These are phyloP conservation scores for Phytoseiulus persimilis DNA, from an alignment of 2,888 invertebrate genomes.

Conservation along the genomic window DNA sequence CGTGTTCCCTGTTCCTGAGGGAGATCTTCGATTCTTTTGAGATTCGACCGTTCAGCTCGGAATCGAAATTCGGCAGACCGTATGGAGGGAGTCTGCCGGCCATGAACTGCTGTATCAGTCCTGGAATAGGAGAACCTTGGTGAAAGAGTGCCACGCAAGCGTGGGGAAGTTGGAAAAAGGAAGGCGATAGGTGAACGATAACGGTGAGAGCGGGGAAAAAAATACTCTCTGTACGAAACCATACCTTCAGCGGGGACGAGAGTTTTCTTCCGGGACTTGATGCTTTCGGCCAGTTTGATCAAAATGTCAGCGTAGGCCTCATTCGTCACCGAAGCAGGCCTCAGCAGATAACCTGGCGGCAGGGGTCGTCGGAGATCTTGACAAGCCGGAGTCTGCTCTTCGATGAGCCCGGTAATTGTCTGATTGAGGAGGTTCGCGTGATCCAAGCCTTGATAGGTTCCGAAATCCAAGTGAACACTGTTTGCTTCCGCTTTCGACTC, in stretches of 20 bases:
- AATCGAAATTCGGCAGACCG: background rate
- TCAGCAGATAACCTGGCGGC: background rate
- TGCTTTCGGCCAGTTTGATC: background rate
- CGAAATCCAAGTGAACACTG: too few relatives aligned
- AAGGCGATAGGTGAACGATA: background rate
- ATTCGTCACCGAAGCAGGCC: background rate
- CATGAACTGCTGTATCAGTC: conserved; percentile 14
- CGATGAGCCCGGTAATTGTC: background rate
- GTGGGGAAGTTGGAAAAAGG: background rate
- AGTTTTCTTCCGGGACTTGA: background rate
- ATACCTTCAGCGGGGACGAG: background rate
- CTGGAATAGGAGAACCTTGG: background rate
- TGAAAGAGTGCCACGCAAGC: too few relatives aligned
- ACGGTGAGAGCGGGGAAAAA: too few relatives aligned
- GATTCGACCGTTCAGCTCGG: background rate
- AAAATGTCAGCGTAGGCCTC: background rate
- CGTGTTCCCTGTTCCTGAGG: background rate
- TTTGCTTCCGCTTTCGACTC: background rate
- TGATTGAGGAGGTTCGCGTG: background rate
- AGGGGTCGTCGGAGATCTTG: background rate
- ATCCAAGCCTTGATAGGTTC: background rate
- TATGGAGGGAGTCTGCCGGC: background rate
- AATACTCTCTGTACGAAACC: background rate
- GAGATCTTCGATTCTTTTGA: background rate
- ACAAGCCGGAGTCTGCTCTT: background rate